Base-by-base conservation (phyloP, 2,113 vertebrate species). In the Paraplagusia blochii region DNA sequence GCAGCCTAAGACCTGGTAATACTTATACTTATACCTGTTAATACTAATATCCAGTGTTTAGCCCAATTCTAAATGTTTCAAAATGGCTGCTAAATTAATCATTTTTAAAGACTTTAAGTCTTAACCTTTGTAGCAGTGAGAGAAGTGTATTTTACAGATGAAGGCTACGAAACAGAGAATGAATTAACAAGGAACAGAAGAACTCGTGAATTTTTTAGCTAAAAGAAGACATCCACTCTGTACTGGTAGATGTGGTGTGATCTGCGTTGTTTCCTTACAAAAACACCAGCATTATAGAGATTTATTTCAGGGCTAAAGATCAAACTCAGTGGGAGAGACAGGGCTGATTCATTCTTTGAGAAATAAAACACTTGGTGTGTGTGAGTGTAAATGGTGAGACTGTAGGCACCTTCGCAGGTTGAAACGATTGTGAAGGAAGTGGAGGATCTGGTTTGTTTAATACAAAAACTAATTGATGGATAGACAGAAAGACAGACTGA, bases 1-100 rank as follows among this genome's bases (percentile, higher is more conserved):
- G 78, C 56, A 74, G 56, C 63, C 55, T 63, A 50, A 70, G 63
- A 78, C 63, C 66, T 56, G 63, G 74, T 44, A 53, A 72, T 68
- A 43, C 16, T 51, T 19, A 69, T n/a, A n/a, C n/a, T n/a, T n/a
- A n/a, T n/a, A 78, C 63, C 66, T 56, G 63, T 76, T 44, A 53
- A 72, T 68, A 43, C 16, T 51, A n/a, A n/a, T 19, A 69, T 29
- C 6, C 22, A 29, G 22, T 29, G 22, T 29, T 29, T 29, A 29
- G 22, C 6, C 22, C 22, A 29, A 4, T 29, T 29, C 2, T n/a
- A n/a, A n/a, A n/a, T n/a, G n/a, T n/a, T 29, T 29, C 22, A 29
- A 29, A 29, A 29, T 29, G 22, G 22, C 22, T 29, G 22, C 22
- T 6, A 29, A 29, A 29, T 29, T 6, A 29, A 29, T 29, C n/a